These are phyloP conservation scores for Cryptoprocta ferox DNA, from an alignment of 2,797 vertebrate species.

Conservation along the genomic window DNA sequence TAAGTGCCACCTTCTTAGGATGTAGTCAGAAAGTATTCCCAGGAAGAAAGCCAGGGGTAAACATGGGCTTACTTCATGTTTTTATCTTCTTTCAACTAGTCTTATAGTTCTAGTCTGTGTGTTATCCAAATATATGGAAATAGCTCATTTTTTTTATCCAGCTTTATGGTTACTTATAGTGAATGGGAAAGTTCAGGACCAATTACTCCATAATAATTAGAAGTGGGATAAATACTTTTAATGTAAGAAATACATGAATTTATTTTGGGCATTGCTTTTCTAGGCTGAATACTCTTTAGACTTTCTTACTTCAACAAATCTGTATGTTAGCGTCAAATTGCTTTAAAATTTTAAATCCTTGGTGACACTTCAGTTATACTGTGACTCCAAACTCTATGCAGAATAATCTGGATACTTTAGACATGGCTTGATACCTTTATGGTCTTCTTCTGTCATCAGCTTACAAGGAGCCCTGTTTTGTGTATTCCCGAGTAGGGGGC, in stretches of 20 bases:
- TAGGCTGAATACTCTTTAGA: not conserved
- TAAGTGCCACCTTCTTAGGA: not conserved
- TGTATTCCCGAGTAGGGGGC: conserved; percentile 85
- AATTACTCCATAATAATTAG: conserved; percentile 6
- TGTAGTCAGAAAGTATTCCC: not conserved
- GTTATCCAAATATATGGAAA: not conserved
- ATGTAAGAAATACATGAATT: conserved; percentile 16
- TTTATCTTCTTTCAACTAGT: not conserved
- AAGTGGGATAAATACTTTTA: not conserved
- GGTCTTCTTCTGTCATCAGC: conserved; percentile 73
- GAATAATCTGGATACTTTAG: not conserved
- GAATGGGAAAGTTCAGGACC: not conserved
- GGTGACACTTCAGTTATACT: not conserved
- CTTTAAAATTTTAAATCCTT: conserved; percentile 4
- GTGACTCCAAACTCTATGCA: not conserved
- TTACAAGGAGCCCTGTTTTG: conserved; percentile 84
- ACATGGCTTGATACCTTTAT: conserved; percentile 33
- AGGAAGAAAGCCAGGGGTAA: not conserved
- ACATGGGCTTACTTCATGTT: not conserved
- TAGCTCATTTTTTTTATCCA: not conserved
- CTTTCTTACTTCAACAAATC: not conserved
- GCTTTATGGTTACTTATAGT: not conserved
- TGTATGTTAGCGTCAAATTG: not conserved
- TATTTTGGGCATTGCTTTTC: conserved; percentile 40
- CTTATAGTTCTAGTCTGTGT: not conserved